phyloP scores from a whole-genome alignment of 2,888 invertebrate species.

The Tubiluchus corallicola region DNA sequence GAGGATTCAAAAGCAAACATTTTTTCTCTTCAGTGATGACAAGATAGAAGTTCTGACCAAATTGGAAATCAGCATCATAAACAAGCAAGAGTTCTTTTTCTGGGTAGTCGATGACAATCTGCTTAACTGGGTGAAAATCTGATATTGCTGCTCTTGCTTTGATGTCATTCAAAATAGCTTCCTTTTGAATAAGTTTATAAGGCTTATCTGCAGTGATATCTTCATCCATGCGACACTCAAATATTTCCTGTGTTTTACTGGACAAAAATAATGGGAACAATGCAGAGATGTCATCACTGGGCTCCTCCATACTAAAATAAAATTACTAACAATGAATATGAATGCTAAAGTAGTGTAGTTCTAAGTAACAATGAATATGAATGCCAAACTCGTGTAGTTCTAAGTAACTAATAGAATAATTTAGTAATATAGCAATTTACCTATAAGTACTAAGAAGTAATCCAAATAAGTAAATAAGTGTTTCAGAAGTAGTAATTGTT shows the following conservation, averaged over 20 bases:
- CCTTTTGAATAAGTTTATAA: slow-evolving; percentile 24
- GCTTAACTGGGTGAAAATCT: slow-evolving; percentile 26
- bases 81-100: slow-evolving; percentile 27
- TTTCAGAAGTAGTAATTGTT: too few species aligned
- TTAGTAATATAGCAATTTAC: too few species aligned
- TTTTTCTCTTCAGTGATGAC: background rate
- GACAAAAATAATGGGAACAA: slow-evolving; percentile 28
- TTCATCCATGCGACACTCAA: slow-evolving; percentile 22
- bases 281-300: too few species aligned
- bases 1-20: background rate
- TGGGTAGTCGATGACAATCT: slow-evolving; percentile 24
- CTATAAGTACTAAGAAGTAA: too few species aligned
- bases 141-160: slow-evolving; percentile 26
- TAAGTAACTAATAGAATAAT: too few species aligned
- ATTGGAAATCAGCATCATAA: slow-evolving; percentile 27
- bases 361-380: too few species aligned
- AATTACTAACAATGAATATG: too few species aligned
- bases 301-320: too few species aligned
- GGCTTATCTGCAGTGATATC: slow-evolving; percentile 23
- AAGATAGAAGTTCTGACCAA: slow-evolving; percentile 29
- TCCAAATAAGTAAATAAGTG: too few species aligned
- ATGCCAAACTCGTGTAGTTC: too few species aligned
- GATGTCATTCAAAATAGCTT: slow-evolving; percentile 25
- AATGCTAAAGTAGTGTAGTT: too few species aligned
- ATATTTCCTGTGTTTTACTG: slow-evolving; percentile 26